phyloP scores from a whole-genome alignment of 2,797 vertebrate genomes.

The Arnoldichthys spilopterus region DNA sequence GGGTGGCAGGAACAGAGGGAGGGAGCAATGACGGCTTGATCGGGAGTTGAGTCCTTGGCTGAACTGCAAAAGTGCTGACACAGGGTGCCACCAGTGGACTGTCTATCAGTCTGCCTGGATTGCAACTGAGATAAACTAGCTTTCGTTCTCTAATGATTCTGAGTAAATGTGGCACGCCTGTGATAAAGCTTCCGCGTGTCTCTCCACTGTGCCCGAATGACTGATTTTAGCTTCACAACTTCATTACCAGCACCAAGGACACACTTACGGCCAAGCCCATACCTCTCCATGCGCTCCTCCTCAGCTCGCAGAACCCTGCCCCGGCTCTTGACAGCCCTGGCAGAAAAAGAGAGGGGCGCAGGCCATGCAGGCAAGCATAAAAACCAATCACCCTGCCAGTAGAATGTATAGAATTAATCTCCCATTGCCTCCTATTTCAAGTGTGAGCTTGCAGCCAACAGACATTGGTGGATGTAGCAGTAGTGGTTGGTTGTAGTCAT shows the following conservation, averaged over 20 bases:
- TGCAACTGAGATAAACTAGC: slow-evolving; percentile 66
- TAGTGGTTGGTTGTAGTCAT: slow-evolving; percentile 14
- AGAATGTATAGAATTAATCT: slow-evolving; percentile 53
- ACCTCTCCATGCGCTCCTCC: slow-evolving; percentile 46
- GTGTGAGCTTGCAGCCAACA: slow-evolving; percentile 19
- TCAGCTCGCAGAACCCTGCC: slow-evolving; percentile 34
- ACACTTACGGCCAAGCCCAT: slow-evolving; percentile 42
- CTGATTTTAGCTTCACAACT: slow-evolving; percentile 61
- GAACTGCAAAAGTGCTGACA: slow-evolving; percentile 80
- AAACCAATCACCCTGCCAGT: slow-evolving; percentile 53
- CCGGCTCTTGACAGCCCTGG: slow-evolving; percentile 48
- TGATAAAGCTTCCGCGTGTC: slow-evolving; percentile 59
- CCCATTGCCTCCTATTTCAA: slow-evolving; percentile 43
- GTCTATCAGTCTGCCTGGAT: slow-evolving; percentile 73
- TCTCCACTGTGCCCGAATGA: slow-evolving; percentile 54
- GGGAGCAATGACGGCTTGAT: slow-evolving; percentile 31
- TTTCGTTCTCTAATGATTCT: slow-evolving; percentile 65
- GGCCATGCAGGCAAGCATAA: slow-evolving; percentile 47
- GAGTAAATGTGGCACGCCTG: slow-evolving; percentile 61
- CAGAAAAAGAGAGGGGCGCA: slow-evolving; percentile 44
- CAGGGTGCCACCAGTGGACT: slow-evolving; percentile 68
- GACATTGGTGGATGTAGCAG: slow-evolving; percentile 25
- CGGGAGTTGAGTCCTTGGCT: slow-evolving; percentile 77
- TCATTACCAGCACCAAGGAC: slow-evolving; percentile 68
- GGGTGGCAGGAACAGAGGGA: slow-evolving; percentile 50